Conservation (phyloP, 2,113 vertebrate genomes). For the Clarias gariepinus region DNA sequence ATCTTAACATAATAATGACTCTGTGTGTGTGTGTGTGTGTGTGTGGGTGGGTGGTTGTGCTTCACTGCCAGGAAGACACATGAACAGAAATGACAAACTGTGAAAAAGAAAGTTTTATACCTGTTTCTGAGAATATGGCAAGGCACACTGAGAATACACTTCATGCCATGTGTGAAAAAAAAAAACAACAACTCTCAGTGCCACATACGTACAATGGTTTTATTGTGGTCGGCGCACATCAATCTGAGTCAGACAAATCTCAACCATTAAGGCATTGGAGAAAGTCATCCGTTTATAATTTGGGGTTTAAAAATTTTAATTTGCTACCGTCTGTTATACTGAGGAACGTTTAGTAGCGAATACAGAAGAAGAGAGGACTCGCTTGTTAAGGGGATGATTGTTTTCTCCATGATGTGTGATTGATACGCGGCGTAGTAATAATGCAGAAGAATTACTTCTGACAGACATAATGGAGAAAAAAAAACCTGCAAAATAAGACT, state of each 20-base stretch:
- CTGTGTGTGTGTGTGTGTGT: slow-evolving; percentile 5
- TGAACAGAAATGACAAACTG: neutral
- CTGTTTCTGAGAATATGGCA: neutral
- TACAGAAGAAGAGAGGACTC: neutral
- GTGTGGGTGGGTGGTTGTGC: neutral
- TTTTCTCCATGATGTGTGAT: neutral
- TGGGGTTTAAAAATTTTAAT: no score
- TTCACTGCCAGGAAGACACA: slow-evolving; percentile 23
- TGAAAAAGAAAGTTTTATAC: neutral
- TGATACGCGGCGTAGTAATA: neutral
- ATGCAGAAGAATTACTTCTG: neutral
- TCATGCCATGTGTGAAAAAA: no score
- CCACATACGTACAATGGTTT: no score
- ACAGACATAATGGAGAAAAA: neutral
- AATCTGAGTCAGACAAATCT: no score
- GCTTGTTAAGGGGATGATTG: no score
- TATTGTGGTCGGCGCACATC: no score
- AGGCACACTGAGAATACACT: neutral
- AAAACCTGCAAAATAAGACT: neutral
- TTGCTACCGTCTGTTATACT: neutral
- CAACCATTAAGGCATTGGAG: no score
- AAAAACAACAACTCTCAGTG: no score
- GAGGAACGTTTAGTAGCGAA: neutral
- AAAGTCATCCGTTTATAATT: no score
- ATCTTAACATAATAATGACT: neutral